These are phyloP conservation scores for Chinchilla lanigera DNA, from an alignment of 2,113 vertebrate genomes.

Conservation along the genomic window DNA sequence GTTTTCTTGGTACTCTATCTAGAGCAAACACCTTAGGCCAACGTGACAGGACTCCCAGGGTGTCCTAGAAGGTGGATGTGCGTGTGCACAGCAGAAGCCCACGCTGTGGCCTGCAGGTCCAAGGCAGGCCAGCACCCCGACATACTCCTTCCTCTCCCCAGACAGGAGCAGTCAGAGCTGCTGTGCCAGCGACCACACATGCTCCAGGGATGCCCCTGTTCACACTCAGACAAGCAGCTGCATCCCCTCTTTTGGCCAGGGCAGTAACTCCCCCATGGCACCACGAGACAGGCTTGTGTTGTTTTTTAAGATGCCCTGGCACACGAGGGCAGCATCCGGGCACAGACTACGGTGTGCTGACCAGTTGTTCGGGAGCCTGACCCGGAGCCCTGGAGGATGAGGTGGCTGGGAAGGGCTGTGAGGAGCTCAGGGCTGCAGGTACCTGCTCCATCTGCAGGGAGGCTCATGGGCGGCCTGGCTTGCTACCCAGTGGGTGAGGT, in stretches of 20 bases:
- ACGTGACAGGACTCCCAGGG: neutral
- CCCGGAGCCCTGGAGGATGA: neutral
- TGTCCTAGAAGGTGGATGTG: neutral
- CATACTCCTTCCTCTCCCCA: neutral
- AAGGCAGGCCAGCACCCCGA: neutral
- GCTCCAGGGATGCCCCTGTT: no score
- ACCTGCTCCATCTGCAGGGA: neutral
- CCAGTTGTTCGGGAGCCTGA: neutral
- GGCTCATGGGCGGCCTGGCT: neutral
- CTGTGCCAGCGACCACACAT: fast-evolving
- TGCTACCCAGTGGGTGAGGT: neutral
- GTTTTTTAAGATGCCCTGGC: neutral
- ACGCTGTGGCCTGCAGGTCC: neutral
- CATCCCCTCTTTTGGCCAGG: neutral
- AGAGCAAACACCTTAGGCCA: neutral
- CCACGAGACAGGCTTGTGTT: neutral
- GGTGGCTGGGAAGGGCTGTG: neutral
- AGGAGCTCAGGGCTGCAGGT: neutral
- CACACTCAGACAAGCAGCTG: neutral
- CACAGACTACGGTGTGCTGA: neutral
- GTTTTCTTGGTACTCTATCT: neutral
- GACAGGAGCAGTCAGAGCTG: neutral
- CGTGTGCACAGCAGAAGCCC: neutral
- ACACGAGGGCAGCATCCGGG: neutral
- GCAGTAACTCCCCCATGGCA: neutral